phyloP scores from a whole-genome alignment of 2,888 invertebrate species.

The Aporophyla nigra region DNA sequence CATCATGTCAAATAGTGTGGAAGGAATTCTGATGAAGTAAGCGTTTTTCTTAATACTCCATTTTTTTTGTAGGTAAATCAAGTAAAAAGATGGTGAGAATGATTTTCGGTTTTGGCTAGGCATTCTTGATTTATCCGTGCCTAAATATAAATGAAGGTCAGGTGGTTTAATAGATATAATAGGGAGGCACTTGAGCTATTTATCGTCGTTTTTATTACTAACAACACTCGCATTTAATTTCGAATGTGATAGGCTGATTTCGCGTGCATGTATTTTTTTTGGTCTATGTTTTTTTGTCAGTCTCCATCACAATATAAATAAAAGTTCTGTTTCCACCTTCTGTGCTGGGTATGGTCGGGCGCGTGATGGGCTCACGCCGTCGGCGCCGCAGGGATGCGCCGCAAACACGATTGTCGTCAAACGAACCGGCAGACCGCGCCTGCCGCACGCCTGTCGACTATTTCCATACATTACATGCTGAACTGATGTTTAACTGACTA shows the following conservation, averaged over 20 bases:
- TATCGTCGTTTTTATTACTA: not conserved
- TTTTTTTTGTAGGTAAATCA: constrained; percentile 10
- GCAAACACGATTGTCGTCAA: constrained; percentile 87
- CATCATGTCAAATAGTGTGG: constrained; percentile 75
- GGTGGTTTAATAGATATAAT: not conserved
- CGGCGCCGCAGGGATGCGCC: constrained; percentile 79
- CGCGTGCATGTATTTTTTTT: too few species aligned
- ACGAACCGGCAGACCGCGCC: constrained; percentile 84
- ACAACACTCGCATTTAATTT: not conserved
- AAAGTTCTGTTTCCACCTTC: constrained; percentile 66
- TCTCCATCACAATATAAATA: constrained; percentile 6
- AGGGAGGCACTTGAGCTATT: not conserved
- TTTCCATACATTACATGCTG: constrained; percentile 53
- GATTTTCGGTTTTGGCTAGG: not conserved
- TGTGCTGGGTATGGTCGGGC: constrained; percentile 58
- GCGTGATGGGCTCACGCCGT: constrained; percentile 69
- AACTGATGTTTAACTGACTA: constrained; percentile 27
- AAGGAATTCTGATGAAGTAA: constrained; percentile 66
- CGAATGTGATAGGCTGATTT: not conserved
- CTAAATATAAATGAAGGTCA: not conserved
- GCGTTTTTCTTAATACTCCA: constrained; percentile 33
- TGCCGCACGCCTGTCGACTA: constrained; percentile 82
- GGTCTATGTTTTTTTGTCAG: not conserved
- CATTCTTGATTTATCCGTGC: not conserved
- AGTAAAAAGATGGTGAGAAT: not conserved